Conservation (phyloP, 2,113 vertebrate genomes). For the Gobiocypris rarus region DNA sequence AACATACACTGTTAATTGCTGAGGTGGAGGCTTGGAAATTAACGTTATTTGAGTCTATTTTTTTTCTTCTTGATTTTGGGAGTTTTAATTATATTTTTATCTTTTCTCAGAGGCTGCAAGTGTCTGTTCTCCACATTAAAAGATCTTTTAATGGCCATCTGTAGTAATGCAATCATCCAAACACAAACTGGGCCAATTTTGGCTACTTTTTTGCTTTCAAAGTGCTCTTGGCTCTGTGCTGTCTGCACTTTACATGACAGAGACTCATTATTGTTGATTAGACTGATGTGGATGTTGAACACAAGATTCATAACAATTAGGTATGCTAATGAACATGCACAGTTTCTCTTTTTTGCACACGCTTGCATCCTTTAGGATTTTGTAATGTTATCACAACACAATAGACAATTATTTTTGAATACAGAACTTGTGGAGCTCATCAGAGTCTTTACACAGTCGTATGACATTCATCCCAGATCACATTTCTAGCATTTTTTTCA, state of each 20-base stretch:
- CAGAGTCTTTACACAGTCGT: too few species aligned
- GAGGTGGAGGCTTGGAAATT: slow-evolving; percentile 30
- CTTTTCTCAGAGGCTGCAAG: neutral
- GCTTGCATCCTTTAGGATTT: slow-evolving; percentile 5
- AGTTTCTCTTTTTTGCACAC: neutral
- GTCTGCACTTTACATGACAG: slow-evolving; percentile 43
- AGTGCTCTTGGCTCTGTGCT: slow-evolving; percentile 3
- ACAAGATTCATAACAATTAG: slow-evolving; percentile 11
- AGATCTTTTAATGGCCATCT: slow-evolving; percentile 39
- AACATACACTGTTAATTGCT: slow-evolving; percentile 45
- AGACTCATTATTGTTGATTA: slow-evolving; percentile 39
- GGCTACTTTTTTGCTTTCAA: neutral
- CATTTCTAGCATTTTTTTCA: too few species aligned
- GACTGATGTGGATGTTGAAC: neutral
- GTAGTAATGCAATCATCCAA: slow-evolving; percentile 8
- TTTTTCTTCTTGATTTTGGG: neutral
- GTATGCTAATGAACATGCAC: slow-evolving; percentile 8
- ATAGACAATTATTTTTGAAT: slow-evolving; percentile 17
- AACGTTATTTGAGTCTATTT: slow-evolving; percentile 3
- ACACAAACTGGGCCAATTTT: slow-evolving; percentile 31
- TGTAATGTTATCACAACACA: slow-evolving; percentile 1
- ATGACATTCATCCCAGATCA: too few species aligned
- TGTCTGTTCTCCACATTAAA: slow-evolving; percentile 20
- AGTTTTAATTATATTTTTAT: slow-evolving; percentile 26
- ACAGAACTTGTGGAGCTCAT: neutral